These are phyloP conservation scores for Agriopis marginaria DNA, from an alignment of 2,888 invertebrate genomes.

Conservation along the genomic window DNA sequence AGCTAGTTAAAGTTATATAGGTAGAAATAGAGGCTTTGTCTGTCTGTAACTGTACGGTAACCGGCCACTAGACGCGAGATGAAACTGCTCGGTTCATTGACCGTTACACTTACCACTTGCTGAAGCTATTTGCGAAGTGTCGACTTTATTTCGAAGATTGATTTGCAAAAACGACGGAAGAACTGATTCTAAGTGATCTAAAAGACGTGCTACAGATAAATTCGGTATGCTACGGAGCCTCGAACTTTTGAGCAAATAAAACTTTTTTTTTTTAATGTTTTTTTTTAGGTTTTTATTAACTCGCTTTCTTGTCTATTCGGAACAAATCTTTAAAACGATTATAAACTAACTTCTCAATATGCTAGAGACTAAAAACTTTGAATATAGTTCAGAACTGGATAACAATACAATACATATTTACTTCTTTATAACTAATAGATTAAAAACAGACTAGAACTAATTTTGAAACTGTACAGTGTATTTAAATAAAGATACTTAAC, in stretches of 20 bases:
- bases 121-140: slow-evolving; percentile 23
- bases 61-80: slow-evolving; percentile 36
- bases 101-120: slow-evolving; percentile 45
- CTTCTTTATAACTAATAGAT: no score
- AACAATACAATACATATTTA: no score
- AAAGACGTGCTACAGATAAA: background rate
- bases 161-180: slow-evolving; percentile 20
- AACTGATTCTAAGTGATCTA: background rate
- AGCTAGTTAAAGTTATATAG: slow-evolving; percentile 4
- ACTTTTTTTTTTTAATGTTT: no score
- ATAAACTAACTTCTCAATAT: no score
- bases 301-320: no score
- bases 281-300: background rate
- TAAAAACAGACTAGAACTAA: no score
- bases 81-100: slow-evolving; percentile 44
- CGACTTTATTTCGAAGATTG: slow-evolving; percentile 33
- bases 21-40: slow-evolving; percentile 34
- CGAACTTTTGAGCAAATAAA: no score
- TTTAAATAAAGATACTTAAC: no score
- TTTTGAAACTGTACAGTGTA: no score
- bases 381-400: no score
- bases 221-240: background rate
- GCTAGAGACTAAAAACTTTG: no score
- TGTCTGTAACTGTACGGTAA: slow-evolving; percentile 43
- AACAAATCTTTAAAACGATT: no score